Evolutionary conservation across 2,888 invertebrate species (phyloP).

Genomic region (Leucozona laternaria): DNA sequence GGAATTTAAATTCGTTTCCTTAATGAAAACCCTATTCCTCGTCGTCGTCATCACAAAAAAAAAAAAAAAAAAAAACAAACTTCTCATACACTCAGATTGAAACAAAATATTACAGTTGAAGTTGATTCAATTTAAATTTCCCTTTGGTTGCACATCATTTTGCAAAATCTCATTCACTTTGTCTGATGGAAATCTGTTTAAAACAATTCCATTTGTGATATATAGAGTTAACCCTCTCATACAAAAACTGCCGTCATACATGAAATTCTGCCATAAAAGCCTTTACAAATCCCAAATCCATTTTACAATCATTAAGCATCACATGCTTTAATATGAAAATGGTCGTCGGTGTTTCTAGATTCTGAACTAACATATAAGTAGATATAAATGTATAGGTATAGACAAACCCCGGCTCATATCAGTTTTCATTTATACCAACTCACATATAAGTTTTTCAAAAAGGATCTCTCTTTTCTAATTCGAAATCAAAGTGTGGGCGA

Average conservation of each 20-base stretch:
- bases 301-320: slow-evolving; percentile 60
- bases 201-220: slow-evolving; percentile 19
- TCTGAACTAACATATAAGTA: background rate
- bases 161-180: slow-evolving; percentile 28
- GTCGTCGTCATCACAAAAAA: background rate
- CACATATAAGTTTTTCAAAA: slow-evolving; percentile 3
- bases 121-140: slow-evolving; percentile 47
- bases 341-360: background rate
- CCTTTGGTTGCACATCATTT: slow-evolving; percentile 16
- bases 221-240: slow-evolving; percentile 9
- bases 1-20: background rate
- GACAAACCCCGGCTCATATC: background rate
- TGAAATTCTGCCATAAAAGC: slow-evolving; percentile 44
- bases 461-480: slow-evolving; percentile 2
- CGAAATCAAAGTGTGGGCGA: background rate
- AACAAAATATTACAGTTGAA: background rate
- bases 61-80: background rate
- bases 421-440: background rate
- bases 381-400: background rate
- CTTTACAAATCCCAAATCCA: slow-evolving; percentile 63
- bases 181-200: slow-evolving; percentile 5
- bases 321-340: slow-evolving; percentile 38
- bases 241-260: slow-evolving; percentile 16
- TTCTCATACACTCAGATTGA: background rate
- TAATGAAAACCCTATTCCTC: background rate